phyloP scores from a whole-genome alignment of 2,797 vertebrate genomes.

The Scarus forsteni region DNA sequence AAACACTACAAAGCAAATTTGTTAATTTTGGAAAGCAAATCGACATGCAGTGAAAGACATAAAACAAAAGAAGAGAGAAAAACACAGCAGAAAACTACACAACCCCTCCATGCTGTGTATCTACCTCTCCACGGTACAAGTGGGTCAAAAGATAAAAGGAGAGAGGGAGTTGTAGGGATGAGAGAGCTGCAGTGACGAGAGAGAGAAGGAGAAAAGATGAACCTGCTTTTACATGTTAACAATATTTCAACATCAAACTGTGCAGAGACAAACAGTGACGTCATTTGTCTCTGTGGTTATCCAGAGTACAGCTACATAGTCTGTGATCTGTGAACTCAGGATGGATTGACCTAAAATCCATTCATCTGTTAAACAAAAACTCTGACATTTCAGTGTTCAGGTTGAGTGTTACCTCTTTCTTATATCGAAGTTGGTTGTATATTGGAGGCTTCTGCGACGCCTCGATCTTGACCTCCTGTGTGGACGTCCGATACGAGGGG shows the following conservation, averaged over 20 bases:
- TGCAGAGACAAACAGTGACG: constrained; percentile 27
- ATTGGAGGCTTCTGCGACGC: constrained; percentile 91
- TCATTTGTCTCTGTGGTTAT: constrained; percentile 33
- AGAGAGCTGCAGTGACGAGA: constrained; percentile 89
- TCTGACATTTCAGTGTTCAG: not conserved
- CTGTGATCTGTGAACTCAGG: constrained; percentile 28
- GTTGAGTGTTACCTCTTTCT: constrained; percentile 90
- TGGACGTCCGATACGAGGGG: constrained; percentile 96
- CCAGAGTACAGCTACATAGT: constrained; percentile 17
- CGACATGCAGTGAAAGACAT: constrained; percentile 50
- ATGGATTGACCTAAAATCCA: constrained; percentile 50
- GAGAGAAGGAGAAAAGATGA: constrained; percentile 59
- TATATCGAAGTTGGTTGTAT: constrained; percentile 96
- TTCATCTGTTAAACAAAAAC: constrained; percentile 13
- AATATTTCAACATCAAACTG: constrained; percentile 24
- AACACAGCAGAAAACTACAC: constrained; percentile 18
- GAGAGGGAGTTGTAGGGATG: constrained; percentile 98
- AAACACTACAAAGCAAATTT: not conserved
- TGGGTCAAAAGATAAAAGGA: constrained; percentile 98
- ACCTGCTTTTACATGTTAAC: constrained; percentile 12
- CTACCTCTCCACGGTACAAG: constrained; percentile 84
- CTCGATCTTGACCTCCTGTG: constrained; percentile 98
- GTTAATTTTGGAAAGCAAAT: constrained; percentile 13
- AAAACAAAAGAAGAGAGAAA: constrained; percentile 3
- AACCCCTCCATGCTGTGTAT: constrained; percentile 69